A percentile compares a stretch with the other conserved stretches of the same genome.
Evolutionary conservation across 2,113 vertebrate species (phyloP).

Genomic region (Lamprotornis superbus): DNA sequence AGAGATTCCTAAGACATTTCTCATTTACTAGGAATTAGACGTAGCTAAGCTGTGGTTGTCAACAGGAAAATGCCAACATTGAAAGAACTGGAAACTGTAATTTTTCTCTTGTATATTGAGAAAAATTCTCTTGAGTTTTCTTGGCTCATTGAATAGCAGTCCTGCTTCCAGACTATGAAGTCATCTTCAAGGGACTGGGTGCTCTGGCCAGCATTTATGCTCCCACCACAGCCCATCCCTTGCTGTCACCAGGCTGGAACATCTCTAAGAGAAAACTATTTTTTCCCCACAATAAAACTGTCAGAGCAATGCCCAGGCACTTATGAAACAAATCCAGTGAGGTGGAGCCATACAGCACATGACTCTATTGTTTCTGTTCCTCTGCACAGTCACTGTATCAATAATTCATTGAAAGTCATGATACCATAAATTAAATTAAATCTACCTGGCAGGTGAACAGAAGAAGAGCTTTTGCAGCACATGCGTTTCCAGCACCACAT

Average conservation of each 20-base stretch:
- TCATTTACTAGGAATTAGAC: not conserved
- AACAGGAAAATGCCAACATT: not conserved
- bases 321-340: slow-evolving; percentile 1
- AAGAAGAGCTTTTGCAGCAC: not conserved
- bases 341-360: not conserved
- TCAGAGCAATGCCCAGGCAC: not conserved
- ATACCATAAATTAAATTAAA: slow-evolving; percentile 11
- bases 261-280: not conserved
- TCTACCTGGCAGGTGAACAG: not conserved
- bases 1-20: not conserved
- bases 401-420: slow-evolving; percentile 25
- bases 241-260: not conserved
- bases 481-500: not conserved
- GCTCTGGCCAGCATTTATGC: not conserved
- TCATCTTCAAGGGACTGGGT: not conserved
- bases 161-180: not conserved
- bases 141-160: not conserved
- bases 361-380: not conserved
- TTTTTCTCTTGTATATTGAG: not conserved
- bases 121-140: not conserved
- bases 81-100: not conserved
- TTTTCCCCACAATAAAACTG: not conserved
- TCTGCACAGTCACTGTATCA: not conserved
- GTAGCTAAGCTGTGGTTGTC: not conserved
- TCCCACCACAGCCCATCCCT: not conserved